Evolutionary conservation across 2,797 vertebrate genomes (phyloP).

Genomic region (Enteromius anoplus): DNA sequence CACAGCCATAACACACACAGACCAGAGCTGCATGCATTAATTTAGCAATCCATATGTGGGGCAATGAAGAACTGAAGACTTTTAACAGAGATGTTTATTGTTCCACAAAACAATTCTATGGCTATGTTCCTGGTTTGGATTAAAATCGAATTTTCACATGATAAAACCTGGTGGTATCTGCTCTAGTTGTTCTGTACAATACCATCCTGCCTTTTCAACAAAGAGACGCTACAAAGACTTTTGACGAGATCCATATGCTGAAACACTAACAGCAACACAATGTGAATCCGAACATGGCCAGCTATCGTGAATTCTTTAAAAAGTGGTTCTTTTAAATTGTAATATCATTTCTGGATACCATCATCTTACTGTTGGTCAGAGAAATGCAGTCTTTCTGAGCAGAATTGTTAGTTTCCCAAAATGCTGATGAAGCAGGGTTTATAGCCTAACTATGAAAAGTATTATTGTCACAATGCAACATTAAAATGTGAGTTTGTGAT

Average conservation of each 20-base stretch:
- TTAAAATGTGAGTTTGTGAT: neutral
- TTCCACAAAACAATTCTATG: conserved; percentile 69
- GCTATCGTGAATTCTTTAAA: conserved; percentile 2
- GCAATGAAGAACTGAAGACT: conserved; percentile 65
- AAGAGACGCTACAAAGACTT: conserved; percentile 8
- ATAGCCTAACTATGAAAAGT: neutral
- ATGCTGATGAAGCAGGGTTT: neutral
- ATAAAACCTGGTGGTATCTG: conserved; percentile 41
- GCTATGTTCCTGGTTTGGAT: conserved; percentile 17
- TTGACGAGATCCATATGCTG: conserved; percentile 44
- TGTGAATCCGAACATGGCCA: conserved; percentile 61
- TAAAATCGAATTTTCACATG: conserved; percentile 5
- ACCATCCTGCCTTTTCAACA: conserved; percentile 23
- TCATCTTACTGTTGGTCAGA: neutral
- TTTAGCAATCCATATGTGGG: conserved; percentile 43
- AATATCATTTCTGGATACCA: neutral
- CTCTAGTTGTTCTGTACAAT: neutral
- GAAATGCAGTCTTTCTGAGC: neutral
- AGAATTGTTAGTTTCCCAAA: neutral
- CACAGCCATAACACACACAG: conserved; percentile 48
- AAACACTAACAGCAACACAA: conserved; percentile 18
- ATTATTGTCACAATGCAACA: neutral
- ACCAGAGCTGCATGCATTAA: conserved; percentile 40
- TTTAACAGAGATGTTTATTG: conserved; percentile 76
- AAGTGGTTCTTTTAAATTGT: neutral